Base-by-base conservation (phyloP, 2,113 vertebrate species). In the Jacana jacana region DNA sequence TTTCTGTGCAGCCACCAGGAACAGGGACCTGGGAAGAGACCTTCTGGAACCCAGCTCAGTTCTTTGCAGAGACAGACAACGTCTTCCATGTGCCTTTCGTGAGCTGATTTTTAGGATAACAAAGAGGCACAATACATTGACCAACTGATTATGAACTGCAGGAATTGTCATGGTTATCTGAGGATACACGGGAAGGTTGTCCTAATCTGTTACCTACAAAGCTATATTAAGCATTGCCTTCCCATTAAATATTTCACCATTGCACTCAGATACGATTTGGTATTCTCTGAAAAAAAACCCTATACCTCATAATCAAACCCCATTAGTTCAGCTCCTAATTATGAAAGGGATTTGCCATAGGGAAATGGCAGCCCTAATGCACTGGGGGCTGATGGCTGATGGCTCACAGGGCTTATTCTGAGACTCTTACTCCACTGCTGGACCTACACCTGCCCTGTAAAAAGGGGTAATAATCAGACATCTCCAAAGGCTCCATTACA, bases 321-420 rank as follows among this genome's bases (percentile, higher is more conserved):
- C 30, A 20, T 31, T 40, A 39, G 18, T 40, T 40, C 19, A 4
- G 39, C 33, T 58, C 9, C 46, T 55, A 72, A 13, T 8, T 35
- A 11, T 2, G 27, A 31, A 58, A 39, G 30, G 66, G 24, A 52
- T 4, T 75, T 35, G 6, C 44, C 39, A 5, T 0, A 6, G 31
- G 70, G 24, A 46, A 72, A 7, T 3, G n/a, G 51, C 69, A 73
- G 60, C 40, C 28, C 46, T 9, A n/a, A 3, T 5, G 28, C 8
- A 5, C 18, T 2, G 39, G 30, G 35, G 8, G 25, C 64, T 31
- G n/a, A n/a, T n/a, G 28, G 30, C 60, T 66, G 80, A 52, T 1
- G 1, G 48, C 27, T 55, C 54, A 13, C 28, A 24, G 57, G 0
- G 0, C 6, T 28, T 54, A 33, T 24, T 44, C 44, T 0, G 0